Evolutionary conservation across 2,888 invertebrate species (phyloP), one percentile per base, ranked within the genome.

Genomic region (Beris morrisii): DNA sequence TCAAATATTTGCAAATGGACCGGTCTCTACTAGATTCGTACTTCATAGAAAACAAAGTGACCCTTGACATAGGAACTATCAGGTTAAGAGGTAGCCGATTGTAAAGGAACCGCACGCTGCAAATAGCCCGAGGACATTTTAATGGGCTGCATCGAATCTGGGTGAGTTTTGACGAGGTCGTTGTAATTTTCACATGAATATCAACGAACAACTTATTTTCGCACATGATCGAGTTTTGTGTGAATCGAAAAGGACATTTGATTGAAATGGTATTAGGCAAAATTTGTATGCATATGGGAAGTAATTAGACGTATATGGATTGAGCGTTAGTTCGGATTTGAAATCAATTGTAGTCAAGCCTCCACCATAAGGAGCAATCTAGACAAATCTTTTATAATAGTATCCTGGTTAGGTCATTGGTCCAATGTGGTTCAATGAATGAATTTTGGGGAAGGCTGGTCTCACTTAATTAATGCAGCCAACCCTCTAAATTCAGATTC

Each of bases 1-100:
- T 55, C 67, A 67, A 67, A 67, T 67, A 67, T 67, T 67, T 67
- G 67, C 55, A 31, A 65, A 53, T 59, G 67, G 54, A 59, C 67
- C 65, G 13, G 55, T 31, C 4, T 15, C 5, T 45, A 44, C 11
- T 22, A 11, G n/a, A 45, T 22, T 6, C 44, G 11, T n/a, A 22
- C n/a, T 57, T 46, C 46, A 31, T 31, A 30, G 31, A 28, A 53
- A 7, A 31, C 7, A 48, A 48, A n/a, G 13, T 64, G 59, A 46
- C 67, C 65, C 58, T 59, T 58, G 59, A 67, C 59, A 58, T 59
- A 50, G 50, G 38, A 67, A 67, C 59, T 58, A 64, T 50, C 65
- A 46, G 53, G 64, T 52, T 64, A 54, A 59, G 59, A 67, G 65
- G 67, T 64, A 53, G 64, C 31, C 59, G 53, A 48, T 59, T 65